Conservation (phyloP, 2,797 vertebrate species). For the Callimico goeldii region DNA sequence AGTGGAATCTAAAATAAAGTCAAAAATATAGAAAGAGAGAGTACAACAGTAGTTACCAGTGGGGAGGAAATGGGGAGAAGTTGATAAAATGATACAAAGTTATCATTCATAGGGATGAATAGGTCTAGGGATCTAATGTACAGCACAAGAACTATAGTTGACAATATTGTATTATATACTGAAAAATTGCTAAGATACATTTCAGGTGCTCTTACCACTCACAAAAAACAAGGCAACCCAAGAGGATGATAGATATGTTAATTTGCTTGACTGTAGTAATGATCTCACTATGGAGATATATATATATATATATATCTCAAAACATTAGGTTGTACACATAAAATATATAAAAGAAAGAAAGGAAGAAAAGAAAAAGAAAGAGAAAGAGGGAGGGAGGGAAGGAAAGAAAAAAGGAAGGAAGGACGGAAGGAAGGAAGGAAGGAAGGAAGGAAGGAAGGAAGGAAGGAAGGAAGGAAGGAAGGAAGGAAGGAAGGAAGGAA, state of each 20-base stretch:
- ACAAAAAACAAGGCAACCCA: background rate
- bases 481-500: accelerated
- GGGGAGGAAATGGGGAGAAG: background rate
- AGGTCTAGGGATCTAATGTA: background rate
- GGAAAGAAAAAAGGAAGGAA: too few species aligned
- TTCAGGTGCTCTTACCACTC: background rate
- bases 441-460: too few species aligned
- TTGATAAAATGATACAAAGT: background rate
- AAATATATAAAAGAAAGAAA: background rate
- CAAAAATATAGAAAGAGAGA: background rate
- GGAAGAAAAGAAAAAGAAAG: too few species aligned
- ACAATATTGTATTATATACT: background rate
- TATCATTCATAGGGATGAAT: background rate
- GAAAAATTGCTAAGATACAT: background rate
- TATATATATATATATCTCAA: background rate
- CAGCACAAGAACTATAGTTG: background rate
- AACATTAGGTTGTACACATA: background rate
- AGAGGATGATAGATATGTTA: background rate
- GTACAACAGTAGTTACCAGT: background rate
- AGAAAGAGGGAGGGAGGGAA: too few species aligned
- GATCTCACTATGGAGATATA: background rate
- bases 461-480: accelerated
- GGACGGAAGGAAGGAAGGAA: too few species aligned
- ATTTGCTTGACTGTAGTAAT: background rate
- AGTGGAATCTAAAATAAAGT: background rate